These are phyloP conservation scores for Trachemys scripta DNA, from an alignment of 2,113 vertebrate genomes.

Conservation along the genomic window DNA sequence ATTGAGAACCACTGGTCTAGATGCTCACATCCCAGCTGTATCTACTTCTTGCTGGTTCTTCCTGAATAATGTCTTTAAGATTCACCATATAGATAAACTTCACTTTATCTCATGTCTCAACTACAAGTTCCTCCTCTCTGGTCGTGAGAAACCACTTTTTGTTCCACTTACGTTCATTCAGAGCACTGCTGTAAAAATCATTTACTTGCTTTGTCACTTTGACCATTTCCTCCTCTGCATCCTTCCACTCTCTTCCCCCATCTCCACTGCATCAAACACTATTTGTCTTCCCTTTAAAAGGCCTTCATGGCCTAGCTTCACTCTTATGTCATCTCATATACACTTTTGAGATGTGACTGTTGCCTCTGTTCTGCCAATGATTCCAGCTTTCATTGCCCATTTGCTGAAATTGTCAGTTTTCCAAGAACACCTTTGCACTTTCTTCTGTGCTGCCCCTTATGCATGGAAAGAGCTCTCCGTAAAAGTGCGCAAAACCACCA, in stretches of 20 bases:
- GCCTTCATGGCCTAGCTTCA: background rate
- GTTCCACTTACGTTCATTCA: background rate
- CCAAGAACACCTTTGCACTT: background rate
- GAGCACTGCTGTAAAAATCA: background rate
- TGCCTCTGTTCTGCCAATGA: background rate
- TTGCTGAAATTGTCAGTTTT: background rate
- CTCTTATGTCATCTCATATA: background rate
- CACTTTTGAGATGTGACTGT: background rate
- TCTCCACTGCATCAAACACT: background rate
- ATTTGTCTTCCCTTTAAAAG: background rate
- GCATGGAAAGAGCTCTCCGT: background rate
- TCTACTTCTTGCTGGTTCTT: background rate
- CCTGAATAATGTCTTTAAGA: background rate
- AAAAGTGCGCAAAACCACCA: background rate
- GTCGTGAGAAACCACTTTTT: background rate
- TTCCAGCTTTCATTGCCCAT: background rate
- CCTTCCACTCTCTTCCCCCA: background rate
- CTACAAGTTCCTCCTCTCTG: background rate
- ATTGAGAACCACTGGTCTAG: background rate
- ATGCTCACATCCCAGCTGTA: background rate
- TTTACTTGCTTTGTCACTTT: background rate
- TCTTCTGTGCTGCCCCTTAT: background rate
- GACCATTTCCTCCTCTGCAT: background rate
- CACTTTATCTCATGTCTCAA: background rate
- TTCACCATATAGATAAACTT: background rate